Base-by-base conservation (phyloP, 2,888 invertebrate genomes). In the Pyrrhosoma nymphula region DNA sequence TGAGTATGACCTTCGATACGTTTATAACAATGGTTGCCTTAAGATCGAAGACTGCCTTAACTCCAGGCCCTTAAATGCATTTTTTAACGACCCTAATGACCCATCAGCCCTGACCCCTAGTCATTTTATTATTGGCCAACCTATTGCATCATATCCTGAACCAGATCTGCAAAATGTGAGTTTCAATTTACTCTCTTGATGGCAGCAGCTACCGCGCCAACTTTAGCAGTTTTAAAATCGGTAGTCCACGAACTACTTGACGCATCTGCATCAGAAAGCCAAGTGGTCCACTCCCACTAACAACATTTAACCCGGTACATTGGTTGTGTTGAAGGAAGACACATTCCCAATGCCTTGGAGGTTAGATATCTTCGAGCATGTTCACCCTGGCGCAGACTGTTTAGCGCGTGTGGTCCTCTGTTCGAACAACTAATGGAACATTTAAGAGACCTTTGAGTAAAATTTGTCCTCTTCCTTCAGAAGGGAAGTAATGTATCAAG, bases 131-230 rank as follows among this genome's bases (percentile, higher is more conserved):
- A 69, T 69, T 69, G 69, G 69, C 10, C n/a, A 69, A 26, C 69
- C 69, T 26, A 26, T 69, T 26, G 23, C 88, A 18, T 39, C 88
- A 26, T 35, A 26, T n/a, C 88, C 88, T 20, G 39, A 88, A 35
- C 88, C 88, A 88, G 88, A 88, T 39, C 39, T 88, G n/a, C 12
- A 88, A 23, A 35, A 88, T 35, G 88, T 88, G n/a, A 88, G 47
- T 35, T 39, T 88, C 39, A 35, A n/a, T 47, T 88, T 88, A 88
- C 47, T 88, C 18, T 88, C 88, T 12, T 35, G 47, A 47, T 88
- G 88, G 88, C 88, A 88, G 88, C 88, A 88, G 88, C n/a, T 88
- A n/a, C 88, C 16, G 88, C 88, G 47, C 39, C 88, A 88, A 39
- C 35, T 88, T 30, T 39, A 88, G n/a, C 88, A 88, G 18, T 88